These are phyloP conservation scores for Bombus soroeensis DNA, from an alignment of 1,140 invertebrate species.

Conservation along the genomic window DNA sequence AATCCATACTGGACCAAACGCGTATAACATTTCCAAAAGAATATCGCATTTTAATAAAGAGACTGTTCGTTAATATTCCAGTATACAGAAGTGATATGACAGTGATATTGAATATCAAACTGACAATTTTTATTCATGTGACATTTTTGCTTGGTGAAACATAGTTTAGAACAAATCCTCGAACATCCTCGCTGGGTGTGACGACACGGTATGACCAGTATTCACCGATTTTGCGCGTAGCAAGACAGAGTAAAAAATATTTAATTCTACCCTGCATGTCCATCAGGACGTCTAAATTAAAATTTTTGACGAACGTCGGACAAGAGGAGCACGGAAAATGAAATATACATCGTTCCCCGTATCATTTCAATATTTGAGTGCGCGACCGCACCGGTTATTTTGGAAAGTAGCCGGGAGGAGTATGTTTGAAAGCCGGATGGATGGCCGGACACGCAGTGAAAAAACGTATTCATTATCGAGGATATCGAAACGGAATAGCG, in stretches of 20 bases:
- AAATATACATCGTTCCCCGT: slow-evolving; percentile 57
- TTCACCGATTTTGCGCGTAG: not conserved
- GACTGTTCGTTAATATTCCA: not conserved
- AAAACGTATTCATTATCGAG: slow-evolving; percentile 64
- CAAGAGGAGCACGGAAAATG: slow-evolving; percentile 34
- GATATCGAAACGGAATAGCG: slow-evolving; percentile 52
- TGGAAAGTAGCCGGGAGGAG: slow-evolving; percentile 56
- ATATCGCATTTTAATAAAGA: not conserved
- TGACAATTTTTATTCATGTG: not conserved
- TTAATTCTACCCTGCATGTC: slow-evolving; percentile 45
- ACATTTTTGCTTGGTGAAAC: not conserved
- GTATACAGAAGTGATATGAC: not conserved
- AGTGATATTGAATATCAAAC: not conserved
- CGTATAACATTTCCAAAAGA: too few relatives aligned
- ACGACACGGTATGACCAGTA: too few relatives aligned
- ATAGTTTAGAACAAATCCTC: not conserved
- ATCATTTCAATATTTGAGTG: slow-evolving; percentile 60
- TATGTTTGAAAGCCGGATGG: slow-evolving; percentile 49
- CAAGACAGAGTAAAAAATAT: slow-evolving; percentile 46
- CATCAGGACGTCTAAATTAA: slow-evolving; percentile 56
- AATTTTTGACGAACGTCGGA: slow-evolving; percentile 50
- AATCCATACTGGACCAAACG: too few relatives aligned
- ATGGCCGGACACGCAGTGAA: not conserved
- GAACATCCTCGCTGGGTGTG: not conserved
- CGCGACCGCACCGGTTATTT: slow-evolving; percentile 59